Percentiles rank a stretch among this genome's conserved stretches.
Conservation (phyloP, 2,113 vertebrate genomes). For the Pogona vitticeps region DNA sequence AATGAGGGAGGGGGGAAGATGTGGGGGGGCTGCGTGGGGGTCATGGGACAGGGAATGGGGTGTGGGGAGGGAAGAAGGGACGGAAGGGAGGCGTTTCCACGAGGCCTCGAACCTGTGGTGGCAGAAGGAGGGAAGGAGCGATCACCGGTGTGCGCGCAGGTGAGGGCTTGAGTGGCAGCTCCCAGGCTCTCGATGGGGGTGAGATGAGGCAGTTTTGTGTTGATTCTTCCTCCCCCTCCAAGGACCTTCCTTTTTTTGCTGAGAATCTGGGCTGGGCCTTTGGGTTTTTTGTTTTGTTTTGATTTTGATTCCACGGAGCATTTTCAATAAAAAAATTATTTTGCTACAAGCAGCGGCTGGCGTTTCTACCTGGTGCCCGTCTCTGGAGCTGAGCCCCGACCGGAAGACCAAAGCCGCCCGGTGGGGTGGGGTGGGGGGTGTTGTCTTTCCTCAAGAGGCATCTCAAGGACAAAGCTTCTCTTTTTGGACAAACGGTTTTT, state of each 20-base stretch:
- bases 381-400: too few species aligned
- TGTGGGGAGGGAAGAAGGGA: not conserved
- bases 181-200: not conserved
- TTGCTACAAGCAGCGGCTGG: slow-evolving; percentile 9
- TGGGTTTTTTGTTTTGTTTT: too few species aligned
- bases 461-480: too few species aligned
- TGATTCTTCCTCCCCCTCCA: too few species aligned
- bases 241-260: not conserved
- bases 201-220: too few species aligned
- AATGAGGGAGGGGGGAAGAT: slow-evolving; percentile 7
- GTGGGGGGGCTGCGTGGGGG: slow-evolving; percentile 24
- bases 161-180: not conserved
- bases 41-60: not conserved
- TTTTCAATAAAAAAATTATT: slow-evolving; percentile 53
- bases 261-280: not conserved
- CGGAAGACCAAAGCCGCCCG: too few species aligned
- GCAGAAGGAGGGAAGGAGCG: not conserved
- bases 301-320: not conserved
- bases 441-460: not conserved
- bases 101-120: too few species aligned
- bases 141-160: not conserved
- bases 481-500: too few species aligned
- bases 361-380: slow-evolving; percentile 18
- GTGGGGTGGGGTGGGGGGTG: too few species aligned
- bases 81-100: not conserved